Evolutionary conservation across 1,140 invertebrate species (phyloP), one percentile per base, ranked within the genome.

Genomic region (Calephelis nemesis): DNA sequence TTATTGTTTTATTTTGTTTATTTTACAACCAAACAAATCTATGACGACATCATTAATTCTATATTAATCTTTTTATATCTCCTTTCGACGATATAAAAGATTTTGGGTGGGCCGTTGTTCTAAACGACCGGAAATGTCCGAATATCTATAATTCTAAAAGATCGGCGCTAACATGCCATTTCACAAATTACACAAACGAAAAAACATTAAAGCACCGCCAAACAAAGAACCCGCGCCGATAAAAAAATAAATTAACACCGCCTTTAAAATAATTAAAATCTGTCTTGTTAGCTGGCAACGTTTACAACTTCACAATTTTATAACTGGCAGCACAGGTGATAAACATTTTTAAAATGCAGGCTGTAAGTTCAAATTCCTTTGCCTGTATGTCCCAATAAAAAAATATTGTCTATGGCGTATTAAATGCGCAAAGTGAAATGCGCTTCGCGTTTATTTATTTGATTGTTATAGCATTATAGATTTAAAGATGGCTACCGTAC

Each of bases 201-300:
- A 76, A 72, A 76, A 65, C 60, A 47, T 69, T 80, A 83, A 80
- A 76, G 65, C 62, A 70, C 77, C 77, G 73, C 73, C 63, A 49
- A 63, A 67, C 74, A 80, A 81, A 80, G 81, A 75, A 15, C 68
- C 74, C 76, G 79, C 81, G 70, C 69, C 74, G 64, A 72, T 81
- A 82, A 85, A 85, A 85, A 83, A 83, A 75, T 77, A 81, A 84
- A 86, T 84, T 84, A 83, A 84, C 82, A 81, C 78, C 71, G 79
- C 74, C 76, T 81, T 84, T 78, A 79, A 79, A 78, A 84, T 86
- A 84, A 86, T 86, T 86, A 86, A 84, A 85, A 84, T 73, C 74
- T 81, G 81, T 79, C 83, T 85, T 82, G 83, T 85, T 85, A 85
- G 83, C 60, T 60, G 58, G 58, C 58, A 60, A 40, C 50, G 65